Percentiles rank a stretch among this genome's conserved stretches.
phyloP scores from a whole-genome alignment of 2,888 invertebrate species.

The Chrysomela aeneicollis region DNA sequence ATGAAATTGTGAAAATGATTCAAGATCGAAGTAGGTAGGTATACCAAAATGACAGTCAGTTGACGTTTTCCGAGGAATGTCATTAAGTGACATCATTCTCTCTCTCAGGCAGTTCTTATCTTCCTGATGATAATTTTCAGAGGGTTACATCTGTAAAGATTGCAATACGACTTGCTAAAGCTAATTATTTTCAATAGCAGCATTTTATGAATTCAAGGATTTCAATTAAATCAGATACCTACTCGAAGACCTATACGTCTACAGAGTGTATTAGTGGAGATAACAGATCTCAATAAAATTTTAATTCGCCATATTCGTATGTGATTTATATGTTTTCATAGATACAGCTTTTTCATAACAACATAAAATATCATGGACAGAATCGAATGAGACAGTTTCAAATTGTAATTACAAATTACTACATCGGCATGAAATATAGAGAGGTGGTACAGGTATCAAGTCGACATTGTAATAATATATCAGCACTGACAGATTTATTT shows the following conservation, averaged over 20 bases:
- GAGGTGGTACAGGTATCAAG: background rate
- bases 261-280: background rate
- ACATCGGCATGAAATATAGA: background rate
- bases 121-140: background rate
- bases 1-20: too few relatives aligned
- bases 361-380: background rate
- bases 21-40: too few relatives aligned
- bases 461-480: background rate
- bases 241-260: background rate
- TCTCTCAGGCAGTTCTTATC: background rate
- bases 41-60: too few relatives aligned
- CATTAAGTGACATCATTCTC: too few relatives aligned
- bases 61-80: too few relatives aligned
- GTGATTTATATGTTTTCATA: slow-evolving; percentile 8
- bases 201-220: slow-evolving; percentile 2
- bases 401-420: background rate
- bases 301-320: slow-evolving; percentile 17
- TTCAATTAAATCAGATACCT: background rate
- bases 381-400: background rate
- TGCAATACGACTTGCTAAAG: background rate
- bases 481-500: too few relatives aligned
- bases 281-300: slow-evolving; percentile 19
- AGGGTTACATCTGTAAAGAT: background rate
- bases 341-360: background rate
- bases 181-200: background rate